A percentile compares a stretch with the other conserved stretches of the same genome.
phyloP scores from a whole-genome alignment of 2,797 vertebrate genomes.

The Stomatorhinus walkeri region DNA sequence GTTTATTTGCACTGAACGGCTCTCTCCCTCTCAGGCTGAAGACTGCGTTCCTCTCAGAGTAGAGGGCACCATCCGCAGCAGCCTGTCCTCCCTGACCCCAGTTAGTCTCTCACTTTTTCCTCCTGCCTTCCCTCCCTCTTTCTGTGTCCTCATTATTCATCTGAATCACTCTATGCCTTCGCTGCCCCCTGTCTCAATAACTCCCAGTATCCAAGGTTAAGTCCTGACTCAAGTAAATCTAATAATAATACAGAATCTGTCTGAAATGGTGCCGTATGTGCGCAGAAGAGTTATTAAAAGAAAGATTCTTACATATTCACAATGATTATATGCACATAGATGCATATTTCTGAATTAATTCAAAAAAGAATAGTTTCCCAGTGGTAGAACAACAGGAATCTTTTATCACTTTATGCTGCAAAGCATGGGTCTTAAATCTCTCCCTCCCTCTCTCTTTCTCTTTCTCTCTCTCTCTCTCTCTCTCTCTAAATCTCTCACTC shows the following conservation, averaged over 20 bases:
- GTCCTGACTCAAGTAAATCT: not conserved
- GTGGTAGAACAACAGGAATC: not conserved
- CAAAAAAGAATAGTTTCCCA: not conserved
- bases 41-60: constrained; percentile 57
- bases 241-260: not conserved
- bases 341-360: not conserved
- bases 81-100: constrained; percentile 57
- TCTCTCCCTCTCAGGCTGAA: constrained; percentile 44
- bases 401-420: not conserved
- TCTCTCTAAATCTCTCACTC: not conserved
- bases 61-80: constrained; percentile 58
- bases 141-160: not conserved
- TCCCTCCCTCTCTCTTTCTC: not conserved
- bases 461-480: not conserved
- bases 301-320: not conserved
- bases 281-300: not conserved
- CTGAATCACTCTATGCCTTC: not conserved
- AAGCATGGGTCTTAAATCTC: not conserved
- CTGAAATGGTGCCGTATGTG: not conserved
- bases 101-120: constrained; percentile 46
- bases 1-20: not conserved
- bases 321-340: not conserved
- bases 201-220: not conserved
- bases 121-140: not conserved
- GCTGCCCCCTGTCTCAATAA: not conserved